A percentile compares a stretch with the other conserved stretches of the same genome.
These are phyloP conservation scores for Choristoneura fumiferana DNA, from an alignment of 1,140 invertebrate genomes.

Conservation along the genomic window DNA sequence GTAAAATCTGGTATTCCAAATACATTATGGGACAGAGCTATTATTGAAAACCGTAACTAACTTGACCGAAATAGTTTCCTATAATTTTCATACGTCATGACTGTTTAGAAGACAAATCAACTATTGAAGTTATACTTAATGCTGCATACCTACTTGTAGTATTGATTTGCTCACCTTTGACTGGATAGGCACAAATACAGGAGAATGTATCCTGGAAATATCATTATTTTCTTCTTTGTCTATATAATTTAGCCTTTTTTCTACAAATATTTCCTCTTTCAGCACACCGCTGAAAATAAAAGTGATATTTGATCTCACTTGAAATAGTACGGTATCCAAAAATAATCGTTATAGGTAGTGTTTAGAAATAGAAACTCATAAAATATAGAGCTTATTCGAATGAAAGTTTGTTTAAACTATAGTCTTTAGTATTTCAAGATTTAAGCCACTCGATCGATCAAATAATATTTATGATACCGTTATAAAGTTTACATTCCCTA, in stretches of 20 bases:
- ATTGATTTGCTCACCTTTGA: conserved; percentile 49
- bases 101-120: no score
- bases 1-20: not conserved
- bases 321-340: not conserved
- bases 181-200: conserved; percentile 56
- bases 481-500: no score
- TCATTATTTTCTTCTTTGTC: conserved; percentile 26
- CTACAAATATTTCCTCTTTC: conserved; percentile 52
- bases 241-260: conserved; percentile 37
- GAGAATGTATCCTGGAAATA: conserved; percentile 21
- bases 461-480: no score
- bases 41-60: conserved; percentile 4
- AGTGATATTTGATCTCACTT: conserved; percentile 11
- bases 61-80: conserved; percentile 5
- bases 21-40: not conserved
- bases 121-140: no score
- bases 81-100: no score
- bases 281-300: conserved; percentile 56
- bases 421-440: no score
- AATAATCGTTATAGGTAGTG: not conserved
- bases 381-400: no score
- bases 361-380: no score
- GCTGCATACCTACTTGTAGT: no score
- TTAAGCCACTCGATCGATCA: no score
- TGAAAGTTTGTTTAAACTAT: no score